phyloP scores from a whole-genome alignment of 2,113 vertebrate genomes.

The Rhinolophus ferrumequinum region DNA sequence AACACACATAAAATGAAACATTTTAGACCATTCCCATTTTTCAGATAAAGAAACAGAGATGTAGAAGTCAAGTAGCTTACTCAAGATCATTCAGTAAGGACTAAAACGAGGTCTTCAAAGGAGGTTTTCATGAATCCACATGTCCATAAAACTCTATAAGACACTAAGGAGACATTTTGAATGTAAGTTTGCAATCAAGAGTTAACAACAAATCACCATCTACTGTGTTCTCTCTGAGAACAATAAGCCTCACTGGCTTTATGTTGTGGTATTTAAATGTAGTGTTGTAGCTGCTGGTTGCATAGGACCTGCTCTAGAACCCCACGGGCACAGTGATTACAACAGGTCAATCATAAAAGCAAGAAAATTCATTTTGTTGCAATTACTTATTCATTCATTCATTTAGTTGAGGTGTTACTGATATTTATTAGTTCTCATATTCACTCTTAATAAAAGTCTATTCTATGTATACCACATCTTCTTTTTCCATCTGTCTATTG shows the following conservation, averaged over 20 bases:
- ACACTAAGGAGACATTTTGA: neutral
- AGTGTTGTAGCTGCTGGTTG: neutral
- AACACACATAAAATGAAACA: neutral
- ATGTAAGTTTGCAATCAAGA: neutral
- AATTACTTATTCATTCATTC: neutral
- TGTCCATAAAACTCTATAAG: neutral
- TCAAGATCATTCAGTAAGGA: neutral
- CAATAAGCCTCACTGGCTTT: neutral
- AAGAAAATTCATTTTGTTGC: neutral
- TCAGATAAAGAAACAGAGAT: constrained; percentile 9
- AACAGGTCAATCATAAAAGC: neutral
- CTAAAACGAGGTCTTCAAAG: neutral
- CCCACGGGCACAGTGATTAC: neutral
- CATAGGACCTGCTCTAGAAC: neutral
- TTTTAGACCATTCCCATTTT: neutral
- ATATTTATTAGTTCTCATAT: neutral
- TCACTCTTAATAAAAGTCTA: neutral
- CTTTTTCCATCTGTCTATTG: neutral
- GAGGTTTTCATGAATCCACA: neutral
- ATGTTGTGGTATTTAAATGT: neutral
- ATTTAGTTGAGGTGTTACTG: neutral
- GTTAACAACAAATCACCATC: neutral
- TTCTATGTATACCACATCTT: neutral
- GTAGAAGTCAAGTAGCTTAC: neutral
- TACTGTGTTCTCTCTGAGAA: neutral